phyloP scores from a whole-genome alignment of 2,797 vertebrate species.

The Helicolenus hilgendorfi region DNA sequence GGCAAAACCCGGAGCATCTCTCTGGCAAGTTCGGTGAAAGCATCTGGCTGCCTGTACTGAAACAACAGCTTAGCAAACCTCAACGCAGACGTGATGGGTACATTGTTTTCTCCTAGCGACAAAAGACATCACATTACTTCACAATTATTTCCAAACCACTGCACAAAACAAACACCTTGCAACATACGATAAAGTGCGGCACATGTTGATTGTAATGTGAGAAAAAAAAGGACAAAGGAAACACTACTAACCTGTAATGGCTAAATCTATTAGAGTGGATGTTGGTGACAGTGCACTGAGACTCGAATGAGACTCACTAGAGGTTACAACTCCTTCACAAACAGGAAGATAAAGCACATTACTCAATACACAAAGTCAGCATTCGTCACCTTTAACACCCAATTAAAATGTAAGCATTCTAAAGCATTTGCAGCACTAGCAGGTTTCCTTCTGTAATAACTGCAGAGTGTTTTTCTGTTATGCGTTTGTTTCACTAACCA shows the following conservation, averaged over 20 bases:
- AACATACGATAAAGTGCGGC: background rate
- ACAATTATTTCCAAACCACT: background rate
- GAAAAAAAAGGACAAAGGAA: background rate
- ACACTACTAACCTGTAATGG: constrained; percentile 62
- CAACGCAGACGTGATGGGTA: constrained; percentile 91
- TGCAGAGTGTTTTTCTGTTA: background rate
- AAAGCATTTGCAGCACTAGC: background rate
- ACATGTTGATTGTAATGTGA: background rate
- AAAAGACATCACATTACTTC: constrained; percentile 15
- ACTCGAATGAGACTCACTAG: constrained; percentile 34
- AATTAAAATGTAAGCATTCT: background rate
- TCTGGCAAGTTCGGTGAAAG: constrained; percentile 88
- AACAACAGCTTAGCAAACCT: constrained; percentile 94
- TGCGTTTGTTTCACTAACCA: constrained; percentile 82
- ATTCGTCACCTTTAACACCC: background rate
- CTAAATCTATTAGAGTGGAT: constrained; percentile 73
- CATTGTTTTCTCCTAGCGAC: constrained; percentile 87
- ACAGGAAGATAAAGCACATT: constrained; percentile 29
- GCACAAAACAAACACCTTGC: constrained; percentile 4
- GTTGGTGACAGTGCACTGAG: constrained; percentile 57
- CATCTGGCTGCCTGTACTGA: constrained; percentile 92
- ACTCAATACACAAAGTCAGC: background rate
- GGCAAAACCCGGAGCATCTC: constrained; percentile 89
- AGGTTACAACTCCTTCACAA: constrained; percentile 66
- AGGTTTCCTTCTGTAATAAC: background rate